Evolutionary conservation across 2,797 vertebrate species (phyloP).

Genomic region (Alfaro cultratus): DNA sequence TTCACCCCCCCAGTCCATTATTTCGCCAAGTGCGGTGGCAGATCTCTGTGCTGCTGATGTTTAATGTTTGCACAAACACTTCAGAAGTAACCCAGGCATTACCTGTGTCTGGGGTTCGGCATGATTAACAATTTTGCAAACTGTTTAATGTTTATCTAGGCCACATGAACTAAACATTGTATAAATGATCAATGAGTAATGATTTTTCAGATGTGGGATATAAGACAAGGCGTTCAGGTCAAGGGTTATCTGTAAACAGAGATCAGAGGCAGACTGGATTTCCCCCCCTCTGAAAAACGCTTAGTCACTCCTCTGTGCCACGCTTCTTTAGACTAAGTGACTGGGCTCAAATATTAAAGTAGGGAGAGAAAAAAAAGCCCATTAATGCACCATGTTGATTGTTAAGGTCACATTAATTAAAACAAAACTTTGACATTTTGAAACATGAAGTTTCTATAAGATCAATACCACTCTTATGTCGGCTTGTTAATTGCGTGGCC

Average conservation of each 20-base stretch:
- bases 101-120: slow-evolving; percentile 19
- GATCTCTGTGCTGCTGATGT: slow-evolving; percentile 24
- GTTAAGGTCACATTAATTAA: slow-evolving; percentile 21
- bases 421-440: slow-evolving; percentile 3
- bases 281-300: not conserved
- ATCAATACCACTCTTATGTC: slow-evolving; percentile 3
- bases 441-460: slow-evolving; percentile 15
- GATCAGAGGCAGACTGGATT: not conserved
- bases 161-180: slow-evolving; percentile 46
- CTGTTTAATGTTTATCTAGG: slow-evolving; percentile 33
- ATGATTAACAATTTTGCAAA: slow-evolving; percentile 38
- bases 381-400: slow-evolving; percentile 7
- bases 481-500: slow-evolving; percentile 10
- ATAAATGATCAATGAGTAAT: slow-evolving; percentile 15
- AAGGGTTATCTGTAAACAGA: slow-evolving; percentile 1
- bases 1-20: slow-evolving; percentile 56
- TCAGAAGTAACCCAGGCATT: slow-evolving; percentile 5
- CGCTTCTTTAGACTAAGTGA: not conserved
- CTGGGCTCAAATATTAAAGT: slow-evolving; percentile 1
- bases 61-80: slow-evolving; percentile 17
- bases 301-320: not conserved
- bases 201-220: slow-evolving; percentile 22
- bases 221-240: slow-evolving; percentile 14
- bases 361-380: not conserved
- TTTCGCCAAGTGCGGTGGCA: slow-evolving; percentile 43